These are phyloP conservation scores for Rutpela maculata DNA, from an alignment of 2,888 invertebrate genomes.

Conservation along the genomic window DNA sequence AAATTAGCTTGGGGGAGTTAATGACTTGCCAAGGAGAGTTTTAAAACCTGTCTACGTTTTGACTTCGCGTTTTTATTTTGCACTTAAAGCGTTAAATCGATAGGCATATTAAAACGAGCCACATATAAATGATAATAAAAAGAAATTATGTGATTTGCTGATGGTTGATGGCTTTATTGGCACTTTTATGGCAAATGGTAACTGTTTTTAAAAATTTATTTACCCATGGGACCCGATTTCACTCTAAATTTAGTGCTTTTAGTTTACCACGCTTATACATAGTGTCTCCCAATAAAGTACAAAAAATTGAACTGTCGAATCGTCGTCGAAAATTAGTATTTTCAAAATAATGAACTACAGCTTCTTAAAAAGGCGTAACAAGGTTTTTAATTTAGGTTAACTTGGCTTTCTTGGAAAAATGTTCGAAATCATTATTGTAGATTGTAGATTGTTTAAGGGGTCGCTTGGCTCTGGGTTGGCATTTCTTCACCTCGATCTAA, in stretches of 20 bases:
- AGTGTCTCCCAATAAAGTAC: too few relatives aligned
- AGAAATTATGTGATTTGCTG: conserved; percentile 21
- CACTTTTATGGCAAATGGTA: conserved; percentile 10
- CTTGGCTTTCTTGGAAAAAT: too few relatives aligned
- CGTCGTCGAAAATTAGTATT: too few relatives aligned
- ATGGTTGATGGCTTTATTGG: conserved; percentile 8
- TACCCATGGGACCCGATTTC: not conserved
- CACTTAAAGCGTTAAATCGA: conserved; percentile 22
- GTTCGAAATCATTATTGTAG: too few relatives aligned
- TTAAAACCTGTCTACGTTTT: conserved; percentile 50
- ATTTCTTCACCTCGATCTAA: too few relatives aligned
- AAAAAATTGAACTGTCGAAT: too few relatives aligned
- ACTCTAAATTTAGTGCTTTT: not conserved
- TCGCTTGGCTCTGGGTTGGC: too few relatives aligned
- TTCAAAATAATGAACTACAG: too few relatives aligned
- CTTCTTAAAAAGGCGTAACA: too few relatives aligned
- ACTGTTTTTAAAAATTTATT: conserved; percentile 11
- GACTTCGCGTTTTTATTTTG: conserved; percentile 23
- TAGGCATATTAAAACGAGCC: conserved; percentile 7
- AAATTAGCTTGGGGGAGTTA: conserved; percentile 51
- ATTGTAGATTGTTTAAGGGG: too few relatives aligned
- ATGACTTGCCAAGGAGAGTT: conserved; percentile 52
- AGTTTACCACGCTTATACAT: not conserved
- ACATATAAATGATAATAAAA: conserved; percentile 18
- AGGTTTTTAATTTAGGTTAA: too few relatives aligned